phyloP scores from a whole-genome alignment of 2,113 vertebrate genomes.

The Oreochromis aureus region DNA sequence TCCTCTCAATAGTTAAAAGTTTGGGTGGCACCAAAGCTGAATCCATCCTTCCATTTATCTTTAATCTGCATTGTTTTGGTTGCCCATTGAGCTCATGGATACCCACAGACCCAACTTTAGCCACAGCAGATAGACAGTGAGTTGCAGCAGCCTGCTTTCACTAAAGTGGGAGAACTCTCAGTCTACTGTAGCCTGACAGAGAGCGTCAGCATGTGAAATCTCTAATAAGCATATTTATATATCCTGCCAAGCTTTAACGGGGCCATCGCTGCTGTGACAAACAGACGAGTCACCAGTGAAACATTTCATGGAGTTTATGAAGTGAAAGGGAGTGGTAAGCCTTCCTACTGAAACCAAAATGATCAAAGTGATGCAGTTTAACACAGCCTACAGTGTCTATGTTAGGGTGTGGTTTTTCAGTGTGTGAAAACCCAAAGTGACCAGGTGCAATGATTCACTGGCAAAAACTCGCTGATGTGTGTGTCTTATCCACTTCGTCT shows the following conservation, averaged over 20 bases:
- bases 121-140: neutral
- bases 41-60: neutral
- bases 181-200: neutral
- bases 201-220: neutral
- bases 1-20: neutral
- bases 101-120: neutral
- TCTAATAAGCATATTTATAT: neutral
- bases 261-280: slow-evolving; percentile 1
- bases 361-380: neutral
- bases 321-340: slow-evolving; percentile 12
- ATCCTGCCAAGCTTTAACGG: neutral
- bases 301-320: slow-evolving; percentile 5
- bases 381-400: neutral
- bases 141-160: neutral
- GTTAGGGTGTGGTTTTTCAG: slow-evolving; percentile 35
- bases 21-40: neutral
- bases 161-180: slow-evolving; percentile 23
- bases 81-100: neutral
- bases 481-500: neutral
- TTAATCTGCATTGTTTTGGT: neutral
- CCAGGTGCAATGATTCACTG: slow-evolving; percentile 30
- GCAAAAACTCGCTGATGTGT: neutral
- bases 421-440: slow-evolving; percentile 40
- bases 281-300: slow-evolving; percentile 13
- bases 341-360: slow-evolving; percentile 18